Evolutionary conservation across 2,888 invertebrate genomes (phyloP).

Genomic region (Arrhopalites spinosus): DNA sequence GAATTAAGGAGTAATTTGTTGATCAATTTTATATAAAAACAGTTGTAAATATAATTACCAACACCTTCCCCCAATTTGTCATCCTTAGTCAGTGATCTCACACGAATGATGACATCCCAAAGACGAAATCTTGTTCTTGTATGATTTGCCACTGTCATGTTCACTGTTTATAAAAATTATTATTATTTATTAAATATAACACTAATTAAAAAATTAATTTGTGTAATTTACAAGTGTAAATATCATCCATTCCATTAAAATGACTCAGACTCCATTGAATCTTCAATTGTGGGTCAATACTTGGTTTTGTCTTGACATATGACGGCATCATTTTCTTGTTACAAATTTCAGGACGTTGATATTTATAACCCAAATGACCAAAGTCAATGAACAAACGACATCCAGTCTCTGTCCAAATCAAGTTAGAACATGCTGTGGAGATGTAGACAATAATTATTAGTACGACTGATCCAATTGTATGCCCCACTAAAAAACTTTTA

Average conservation of each 20-base stretch:
- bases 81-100: background rate
- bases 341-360: background rate
- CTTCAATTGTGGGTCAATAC: background rate
- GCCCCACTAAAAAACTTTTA: too few species aligned
- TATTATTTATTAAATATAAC: background rate
- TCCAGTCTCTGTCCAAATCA: background rate
- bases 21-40: too few species aligned
- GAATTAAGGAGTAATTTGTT: too few species aligned
- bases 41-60: too few species aligned
- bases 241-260: background rate
- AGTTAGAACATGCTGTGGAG: too few species aligned
- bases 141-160: background rate
- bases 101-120: background rate
- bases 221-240: background rate
- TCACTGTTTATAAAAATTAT: background rate
- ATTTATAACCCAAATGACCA: background rate
- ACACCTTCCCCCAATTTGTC: background rate
- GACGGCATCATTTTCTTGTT: background rate
- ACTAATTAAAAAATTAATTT: background rate
- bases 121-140: background rate
- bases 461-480: too few species aligned
- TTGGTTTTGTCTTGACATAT: background rate
- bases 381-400: background rate
- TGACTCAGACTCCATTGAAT: background rate
- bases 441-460: too few species aligned